Conservation (phyloP, 2,113 vertebrate species). For the Pomatorhinus ruficollis region DNA sequence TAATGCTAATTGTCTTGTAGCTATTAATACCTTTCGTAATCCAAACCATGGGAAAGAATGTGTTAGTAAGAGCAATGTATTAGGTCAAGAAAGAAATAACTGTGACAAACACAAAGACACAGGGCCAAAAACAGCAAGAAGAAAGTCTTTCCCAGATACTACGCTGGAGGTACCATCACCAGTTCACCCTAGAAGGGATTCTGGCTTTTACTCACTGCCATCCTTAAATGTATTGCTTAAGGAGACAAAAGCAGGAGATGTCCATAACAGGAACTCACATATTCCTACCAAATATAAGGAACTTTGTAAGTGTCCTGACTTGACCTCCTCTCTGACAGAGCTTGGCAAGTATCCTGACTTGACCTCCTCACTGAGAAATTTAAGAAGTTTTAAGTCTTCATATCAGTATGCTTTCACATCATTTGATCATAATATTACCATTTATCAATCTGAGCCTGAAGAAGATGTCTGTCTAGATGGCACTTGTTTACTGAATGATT, state of each 20-base stretch:
- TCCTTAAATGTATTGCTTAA: constrained; percentile 66
- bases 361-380: constrained; percentile 5
- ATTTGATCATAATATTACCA: constrained; percentile 7
- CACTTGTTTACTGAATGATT: constrained; percentile 15
- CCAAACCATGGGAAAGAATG: constrained; percentile 56
- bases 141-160: constrained; percentile 77
- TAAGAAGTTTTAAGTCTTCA: constrained; percentile 23
- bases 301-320: constrained; percentile 35
- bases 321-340: constrained; percentile 34
- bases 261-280: not conserved
- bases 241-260: constrained; percentile 37
- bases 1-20: not conserved
- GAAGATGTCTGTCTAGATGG: constrained; percentile 11
- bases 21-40: constrained; percentile 49
- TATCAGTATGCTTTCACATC: constrained; percentile 11
- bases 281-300: constrained; percentile 29
- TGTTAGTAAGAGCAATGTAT: constrained; percentile 51
- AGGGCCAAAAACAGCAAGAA: constrained; percentile 60
- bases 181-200: constrained; percentile 57
- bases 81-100: constrained; percentile 62
- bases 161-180: not conserved
- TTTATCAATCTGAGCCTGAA: constrained; percentile 51
- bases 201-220: constrained; percentile 70
- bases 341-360: constrained; percentile 37
- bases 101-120: constrained; percentile 57